Base-by-base conservation (phyloP, 2,797 vertebrate species). In the Graptemys geographica region DNA sequence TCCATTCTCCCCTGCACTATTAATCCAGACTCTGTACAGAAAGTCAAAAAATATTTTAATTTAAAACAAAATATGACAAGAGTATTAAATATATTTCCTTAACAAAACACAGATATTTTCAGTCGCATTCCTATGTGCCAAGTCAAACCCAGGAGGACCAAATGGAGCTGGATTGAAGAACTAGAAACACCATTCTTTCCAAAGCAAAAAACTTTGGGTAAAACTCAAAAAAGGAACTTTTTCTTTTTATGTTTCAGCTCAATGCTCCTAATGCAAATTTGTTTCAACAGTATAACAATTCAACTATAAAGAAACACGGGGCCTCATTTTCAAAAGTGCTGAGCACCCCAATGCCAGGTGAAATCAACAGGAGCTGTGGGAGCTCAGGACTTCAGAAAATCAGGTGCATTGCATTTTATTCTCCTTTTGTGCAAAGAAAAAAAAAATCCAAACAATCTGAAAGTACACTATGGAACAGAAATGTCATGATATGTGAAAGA, bases 11-110 rank as follows among this genome's bases (percentile, higher is more conserved):
- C 31, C 44, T 3, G 9, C 52, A 13, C 6, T 47, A 31, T 49
- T 65, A 57, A 44, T 76, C 55, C 62, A 74, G 28, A 53, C 76
- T 79, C 79, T 59, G 27, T 2, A n/a, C 44, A 6, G n/a, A 6
- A 1, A 3, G 44, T 21, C 10, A 62, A 74, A 81, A 53, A 33
- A 8, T 82, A 81, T 21, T 95, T 91, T 72, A 84, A n/a, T 52
- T 91, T 89, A 76, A 87, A 81, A 49, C 28, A 95, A 92, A 53
- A 86, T 83, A n/a, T 37, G 72, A 81, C 72, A 90, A 91, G 94
- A 83, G 16, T 49, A 52, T 52, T 59, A 56, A 52, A 85, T 82
- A 33, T 41, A 65, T 11, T 93, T 62, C 41, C 19, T 53, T 10
- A 62, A 5, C 16, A 37, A 19, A 83, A 83, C 25, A 12, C 74